Base-by-base conservation (phyloP, 2,888 invertebrate genomes). In the Epirrhoe alternata region DNA sequence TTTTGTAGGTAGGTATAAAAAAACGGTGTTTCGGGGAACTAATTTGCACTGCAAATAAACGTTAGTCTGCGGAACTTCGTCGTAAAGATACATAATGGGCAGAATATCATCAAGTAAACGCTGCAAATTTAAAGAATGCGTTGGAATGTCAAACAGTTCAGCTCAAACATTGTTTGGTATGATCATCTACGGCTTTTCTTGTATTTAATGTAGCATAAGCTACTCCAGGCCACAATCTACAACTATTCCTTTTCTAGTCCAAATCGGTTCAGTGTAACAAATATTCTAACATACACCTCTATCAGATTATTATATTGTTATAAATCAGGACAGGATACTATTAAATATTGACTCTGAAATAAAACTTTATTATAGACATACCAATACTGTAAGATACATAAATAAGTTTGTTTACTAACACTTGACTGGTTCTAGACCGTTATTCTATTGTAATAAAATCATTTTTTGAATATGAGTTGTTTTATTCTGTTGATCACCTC, bases 381-480 rank as follows among this genome's bases (percentile, higher is more conserved):
- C 30, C 47, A 49, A 49, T 24, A 49, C 33, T 49, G n/a, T 42
- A 57, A 47, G 47, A 49, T 33, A 33, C 45, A 45, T 45, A 14
- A 7, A 4, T 14, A 31, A 47, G 12, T 45, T 49, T 50, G 38
- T 51, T 58, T 59, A 50, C 58, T 38, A 52, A 60, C 45, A 50
- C 33, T 35, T 50, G 42, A 58, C 58, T 50, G 38, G 60, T 52
- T 52, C 45, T 58, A 53, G 52, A 45, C 35, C 33, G 33, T 45
- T 53, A 47, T 61, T 61, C 33, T 35, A 42, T 30, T 59, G 38
- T 42, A 60, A 61, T 61, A 61, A 54, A 57, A 14, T 45, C n/a
- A 47, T 33, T 45, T n/a, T 24, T 61, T 54, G 47, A 61, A 45
- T 45, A 61, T 17, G 38, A 38, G 16, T 45, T 47, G 52, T 61